Evolutionary conservation across 2,113 vertebrate species (phyloP).

Genomic region (Cygnus atratus): DNA sequence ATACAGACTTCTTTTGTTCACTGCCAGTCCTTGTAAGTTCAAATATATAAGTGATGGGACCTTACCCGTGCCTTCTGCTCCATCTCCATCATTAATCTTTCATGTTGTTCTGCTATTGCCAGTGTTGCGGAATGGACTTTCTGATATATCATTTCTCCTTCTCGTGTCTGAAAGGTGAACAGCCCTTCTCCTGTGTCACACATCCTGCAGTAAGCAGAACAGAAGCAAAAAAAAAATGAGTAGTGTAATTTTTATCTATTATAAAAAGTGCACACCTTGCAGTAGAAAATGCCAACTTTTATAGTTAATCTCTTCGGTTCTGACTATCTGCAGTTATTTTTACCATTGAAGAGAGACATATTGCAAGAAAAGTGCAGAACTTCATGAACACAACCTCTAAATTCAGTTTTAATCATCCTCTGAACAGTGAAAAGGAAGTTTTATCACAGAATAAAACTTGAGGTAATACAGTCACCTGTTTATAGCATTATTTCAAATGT

Average conservation of each 20-base stretch:
- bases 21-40: not conserved
- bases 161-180: constrained; percentile 98
- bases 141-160: constrained; percentile 99
- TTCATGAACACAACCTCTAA: not conserved
- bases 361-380: not conserved
- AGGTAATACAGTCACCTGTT: not conserved
- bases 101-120: constrained; percentile 97
- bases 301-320: not conserved
- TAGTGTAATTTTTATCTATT: not conserved
- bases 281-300: not conserved
- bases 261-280: not conserved
- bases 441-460: not conserved
- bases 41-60: not conserved
- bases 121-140: constrained; percentile 97
- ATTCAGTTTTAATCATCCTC: constrained; percentile 23
- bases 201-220: constrained; percentile 83
- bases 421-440: not conserved
- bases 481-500: not conserved
- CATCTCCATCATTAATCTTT: constrained; percentile 97
- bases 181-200: constrained; percentile 99
- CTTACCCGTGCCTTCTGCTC: constrained; percentile 97
- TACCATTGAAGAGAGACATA: not conserved
- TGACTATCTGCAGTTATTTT: constrained; percentile 12
- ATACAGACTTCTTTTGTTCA: not conserved
- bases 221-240: constrained; percentile 22